phyloP scores from a whole-genome alignment of 92 coral and sea anemone species.

The Ricordea florida region DNA sequence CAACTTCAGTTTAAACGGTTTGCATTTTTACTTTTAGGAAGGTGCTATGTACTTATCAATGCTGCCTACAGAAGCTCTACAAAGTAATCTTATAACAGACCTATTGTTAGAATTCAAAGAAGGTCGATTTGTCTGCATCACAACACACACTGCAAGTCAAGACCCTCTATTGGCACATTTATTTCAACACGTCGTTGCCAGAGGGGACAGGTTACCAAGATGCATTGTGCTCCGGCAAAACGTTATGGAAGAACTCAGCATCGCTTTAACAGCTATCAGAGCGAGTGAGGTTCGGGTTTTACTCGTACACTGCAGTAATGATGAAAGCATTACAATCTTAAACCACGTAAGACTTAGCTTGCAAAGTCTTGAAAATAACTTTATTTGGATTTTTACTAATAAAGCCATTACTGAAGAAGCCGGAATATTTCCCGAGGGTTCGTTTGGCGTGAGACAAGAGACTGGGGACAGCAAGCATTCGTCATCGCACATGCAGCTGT shows the following conservation, averaged over 20 bases:
- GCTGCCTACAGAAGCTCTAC: slow-evolving; percentile 62
- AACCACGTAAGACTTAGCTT: slow-evolving; percentile 50
- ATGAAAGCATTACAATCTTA: slow-evolving; percentile 47
- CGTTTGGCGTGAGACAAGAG: slow-evolving; percentile 55
- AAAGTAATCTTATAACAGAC: slow-evolving; percentile 58
- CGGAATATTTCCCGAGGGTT: slow-evolving; percentile 41
- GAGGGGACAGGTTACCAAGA: slow-evolving; percentile 37
- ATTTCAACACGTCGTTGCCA: slow-evolving; percentile 23
- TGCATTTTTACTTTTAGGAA: slow-evolving; percentile 4
- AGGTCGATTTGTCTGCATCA: slow-evolving; percentile 75
- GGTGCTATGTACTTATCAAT: slow-evolving; percentile 47
- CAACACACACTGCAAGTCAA: slow-evolving; percentile 45
- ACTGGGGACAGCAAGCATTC: neutral
- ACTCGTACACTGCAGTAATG: slow-evolving; percentile 51
- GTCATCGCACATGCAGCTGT: slow-evolving; percentile 12
- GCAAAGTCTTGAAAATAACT: slow-evolving; percentile 30
- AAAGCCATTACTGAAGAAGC: slow-evolving; percentile 49
- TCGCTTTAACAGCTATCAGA: slow-evolving; percentile 64
- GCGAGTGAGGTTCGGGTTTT: slow-evolving; percentile 61
- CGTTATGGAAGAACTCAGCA: slow-evolving; percentile 37
- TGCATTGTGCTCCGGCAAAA: slow-evolving; percentile 43
- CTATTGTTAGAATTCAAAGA: slow-evolving; percentile 67
- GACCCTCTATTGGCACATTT: slow-evolving; percentile 64
- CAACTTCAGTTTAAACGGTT: neutral
- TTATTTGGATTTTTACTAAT: slow-evolving; percentile 75